These are phyloP conservation scores for Plotosus lineatus DNA, from an alignment of 2,113 vertebrate species.

Conservation along the genomic window DNA sequence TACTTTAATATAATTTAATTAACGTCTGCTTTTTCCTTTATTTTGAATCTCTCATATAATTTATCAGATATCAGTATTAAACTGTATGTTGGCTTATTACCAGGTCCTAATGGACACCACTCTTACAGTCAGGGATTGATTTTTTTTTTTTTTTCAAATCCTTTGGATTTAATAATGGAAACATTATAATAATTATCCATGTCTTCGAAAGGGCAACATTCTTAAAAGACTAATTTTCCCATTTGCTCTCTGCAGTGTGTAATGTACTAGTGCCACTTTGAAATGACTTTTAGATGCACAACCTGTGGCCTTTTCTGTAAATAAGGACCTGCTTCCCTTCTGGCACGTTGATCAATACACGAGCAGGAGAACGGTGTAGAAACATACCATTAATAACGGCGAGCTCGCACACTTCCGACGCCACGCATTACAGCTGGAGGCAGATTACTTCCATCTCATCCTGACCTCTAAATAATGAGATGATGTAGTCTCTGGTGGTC, in stretches of 20 bases:
- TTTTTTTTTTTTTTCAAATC: not conserved
- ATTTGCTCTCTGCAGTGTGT: not conserved
- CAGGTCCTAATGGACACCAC: not conserved
- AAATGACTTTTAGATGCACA: not conserved
- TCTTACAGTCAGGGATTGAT: not conserved
- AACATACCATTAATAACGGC: constrained; percentile 5
- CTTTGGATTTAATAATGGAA: not conserved
- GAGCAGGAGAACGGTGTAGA: constrained; percentile 11
- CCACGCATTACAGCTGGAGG: constrained; percentile 4
- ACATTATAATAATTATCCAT: not conserved
- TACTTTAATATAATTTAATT: no score
- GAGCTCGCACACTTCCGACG: not conserved
- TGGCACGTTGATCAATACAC: not conserved
- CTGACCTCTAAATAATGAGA: not conserved
- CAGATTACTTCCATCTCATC: constrained; percentile 11
- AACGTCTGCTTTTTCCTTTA: not conserved
- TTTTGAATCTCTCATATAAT: not conserved
- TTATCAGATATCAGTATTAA: not conserved
- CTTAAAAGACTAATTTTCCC: not conserved
- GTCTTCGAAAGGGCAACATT: not conserved
- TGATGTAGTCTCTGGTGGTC: not conserved
- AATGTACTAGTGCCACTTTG: not conserved
- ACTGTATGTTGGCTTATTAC: not conserved
- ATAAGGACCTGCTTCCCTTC: constrained; percentile 16
- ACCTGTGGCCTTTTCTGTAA: constrained; percentile 20